Percentiles rank a stretch among this genome's conserved stretches.
phyloP scores from a whole-genome alignment of 2,797 vertebrate genomes.

The Austrolebias charrua region DNA sequence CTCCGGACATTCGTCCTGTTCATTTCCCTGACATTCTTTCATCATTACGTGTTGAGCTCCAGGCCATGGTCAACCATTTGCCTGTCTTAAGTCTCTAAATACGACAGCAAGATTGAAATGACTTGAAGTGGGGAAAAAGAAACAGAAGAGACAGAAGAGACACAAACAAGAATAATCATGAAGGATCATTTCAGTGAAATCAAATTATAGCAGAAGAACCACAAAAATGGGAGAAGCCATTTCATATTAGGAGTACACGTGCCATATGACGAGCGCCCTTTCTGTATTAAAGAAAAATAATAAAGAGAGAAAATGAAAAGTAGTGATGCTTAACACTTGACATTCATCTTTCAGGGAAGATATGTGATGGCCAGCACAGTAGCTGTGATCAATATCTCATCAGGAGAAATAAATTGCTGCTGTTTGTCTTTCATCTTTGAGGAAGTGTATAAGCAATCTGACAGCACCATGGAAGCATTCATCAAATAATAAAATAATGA shows the following conservation, averaged over 20 bases:
- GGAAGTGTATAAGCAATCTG: slow-evolving; percentile 81
- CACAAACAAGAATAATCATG: slow-evolving; percentile 44
- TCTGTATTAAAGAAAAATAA: slow-evolving; percentile 18
- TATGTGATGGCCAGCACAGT: slow-evolving; percentile 76
- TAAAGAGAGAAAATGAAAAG: slow-evolving; percentile 41
- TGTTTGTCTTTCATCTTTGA: slow-evolving; percentile 84
- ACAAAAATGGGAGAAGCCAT: slow-evolving; percentile 23
- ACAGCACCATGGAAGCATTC: slow-evolving; percentile 77
- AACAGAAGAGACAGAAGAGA: slow-evolving; percentile 25
- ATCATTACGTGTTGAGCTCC: slow-evolving; percentile 64
- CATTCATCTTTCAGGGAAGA: slow-evolving; percentile 80
- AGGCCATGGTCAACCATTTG: slow-evolving; percentile 53
- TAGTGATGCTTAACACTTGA: slow-evolving; percentile 63
- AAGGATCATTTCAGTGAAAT: slow-evolving; percentile 44
- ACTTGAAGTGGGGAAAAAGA: slow-evolving; percentile 9
- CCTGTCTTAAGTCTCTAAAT: slow-evolving; percentile 55
- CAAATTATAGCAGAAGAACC: slow-evolving; percentile 36
- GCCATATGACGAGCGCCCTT: slow-evolving; percentile 3
- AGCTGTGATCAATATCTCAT: slow-evolving; percentile 86
- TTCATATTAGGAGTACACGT: slow-evolving; percentile 30
- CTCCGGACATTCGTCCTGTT: slow-evolving; percentile 57
- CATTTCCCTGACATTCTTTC: slow-evolving; percentile 67
- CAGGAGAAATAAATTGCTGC: slow-evolving; percentile 84
- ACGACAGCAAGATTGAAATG: slow-evolving; percentile 42
- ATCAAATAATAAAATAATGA: slow-evolving; percentile 82